These are phyloP conservation scores for Cristatella mucedo DNA, from an alignment of 2,888 invertebrate genomes.

Conservation along the genomic window DNA sequence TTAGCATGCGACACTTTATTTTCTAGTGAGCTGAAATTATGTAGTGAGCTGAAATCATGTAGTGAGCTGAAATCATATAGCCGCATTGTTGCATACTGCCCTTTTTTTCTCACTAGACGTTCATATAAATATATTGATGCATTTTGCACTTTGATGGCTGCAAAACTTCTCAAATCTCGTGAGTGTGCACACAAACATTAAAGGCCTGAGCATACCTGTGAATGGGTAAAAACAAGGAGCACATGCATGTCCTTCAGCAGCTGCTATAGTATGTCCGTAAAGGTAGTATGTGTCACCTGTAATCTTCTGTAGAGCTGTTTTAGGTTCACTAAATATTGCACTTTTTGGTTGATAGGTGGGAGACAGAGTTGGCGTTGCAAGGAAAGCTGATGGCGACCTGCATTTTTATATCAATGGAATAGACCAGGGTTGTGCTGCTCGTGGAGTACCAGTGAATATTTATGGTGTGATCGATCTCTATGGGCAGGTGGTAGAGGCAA, in stretches of 20 bases:
- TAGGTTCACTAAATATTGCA: too few species aligned
- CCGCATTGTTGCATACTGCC: too few species aligned
- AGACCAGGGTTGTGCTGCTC: slow-evolving; percentile 67
- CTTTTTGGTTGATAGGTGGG: slow-evolving; percentile 53
- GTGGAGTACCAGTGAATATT: slow-evolving; percentile 59
- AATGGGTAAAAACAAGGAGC: too few species aligned
- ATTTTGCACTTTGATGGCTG: neutral
- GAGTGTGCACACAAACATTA: too few species aligned
- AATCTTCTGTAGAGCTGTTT: neutral
- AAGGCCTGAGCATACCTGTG: too few species aligned
- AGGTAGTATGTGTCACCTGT: neutral
- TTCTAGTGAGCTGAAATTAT: too few species aligned
- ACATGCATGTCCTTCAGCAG: neutral
- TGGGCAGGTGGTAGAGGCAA: slow-evolving; percentile 41
- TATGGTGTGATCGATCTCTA: slow-evolving; percentile 90
- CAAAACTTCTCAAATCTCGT: too few species aligned
- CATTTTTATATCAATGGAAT: slow-evolving; percentile 82
- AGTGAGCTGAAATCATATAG: too few species aligned
- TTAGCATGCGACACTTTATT: too few species aligned
- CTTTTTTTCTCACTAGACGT: too few species aligned
- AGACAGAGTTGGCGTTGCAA: slow-evolving; percentile 78
- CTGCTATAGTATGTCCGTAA: neutral
- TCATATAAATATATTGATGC: too few species aligned
- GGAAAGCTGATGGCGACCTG: slow-evolving; percentile 63
- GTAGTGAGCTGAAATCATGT: too few species aligned